Evolutionary conservation across 2,113 vertebrate genomes (phyloP), one percentile per base, ranked within the genome.

Genomic region (Odocoileus hemionus): DNA sequence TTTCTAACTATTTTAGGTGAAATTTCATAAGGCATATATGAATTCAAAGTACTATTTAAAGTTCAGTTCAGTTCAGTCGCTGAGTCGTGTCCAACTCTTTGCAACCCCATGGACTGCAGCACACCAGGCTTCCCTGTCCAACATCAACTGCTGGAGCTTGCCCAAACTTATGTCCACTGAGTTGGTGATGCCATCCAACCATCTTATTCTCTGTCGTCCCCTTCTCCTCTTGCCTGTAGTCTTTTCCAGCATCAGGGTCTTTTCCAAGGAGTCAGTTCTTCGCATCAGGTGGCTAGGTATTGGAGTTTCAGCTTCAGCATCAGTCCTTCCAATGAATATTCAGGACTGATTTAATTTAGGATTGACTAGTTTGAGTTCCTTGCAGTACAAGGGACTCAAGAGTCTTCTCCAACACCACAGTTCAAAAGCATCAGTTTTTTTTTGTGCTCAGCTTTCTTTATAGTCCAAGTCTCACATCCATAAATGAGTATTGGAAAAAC

Each of bases 241-340:
- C 4, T n/a, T 67, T 67, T 67, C 61, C 61, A 67, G 33, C 16
- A 9, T n/a, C 61, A 67, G 7, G 33, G 16, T n/a, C 61, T 67
- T 67, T n/a, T 19, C 33, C 61, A n/a, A 67, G 33, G 33, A n/a
- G 61, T 67, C 7, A n/a, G 17, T 67, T 67, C 33, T n/a, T 67
- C 7, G 1, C 33, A 19, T 8, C 0, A 0, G 61, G 16, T 67
- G 61, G 61, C 3, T 15, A n/a, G 9, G 16, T 67, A n/a, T 10
- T 67, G 61, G 61, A 67, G 52, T 52, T 52, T 16, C 52, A 52
- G 61, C 15, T 64, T 64, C 30, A 64, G 30, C 61, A 64, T 64
- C 15, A 64, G 61, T 64, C 30, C 6, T 64, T 64, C 30, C 7
- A n/a, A 50, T n/a, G 30, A n/a, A 36, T 36, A 36, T 36, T 36